These are phyloP conservation scores for Pandion haliaetus DNA, from an alignment of 2,113 vertebrate species.

Conservation along the genomic window DNA sequence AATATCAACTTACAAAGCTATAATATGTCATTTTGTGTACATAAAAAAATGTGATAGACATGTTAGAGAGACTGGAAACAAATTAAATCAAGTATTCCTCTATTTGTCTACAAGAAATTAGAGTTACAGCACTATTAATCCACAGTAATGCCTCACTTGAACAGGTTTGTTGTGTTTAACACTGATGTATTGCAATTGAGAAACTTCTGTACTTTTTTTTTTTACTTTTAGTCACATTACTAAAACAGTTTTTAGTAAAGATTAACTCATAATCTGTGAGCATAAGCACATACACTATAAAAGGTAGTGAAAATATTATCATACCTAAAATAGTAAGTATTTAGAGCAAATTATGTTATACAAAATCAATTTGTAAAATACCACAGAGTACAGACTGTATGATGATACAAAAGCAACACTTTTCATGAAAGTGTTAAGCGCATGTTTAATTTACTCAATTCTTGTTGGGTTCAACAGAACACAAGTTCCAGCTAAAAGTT, in stretches of 20 bases:
- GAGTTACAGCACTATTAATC: background rate
- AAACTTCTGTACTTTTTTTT: background rate
- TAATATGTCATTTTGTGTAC: background rate
- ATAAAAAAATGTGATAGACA: background rate
- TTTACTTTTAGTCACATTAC: background rate
- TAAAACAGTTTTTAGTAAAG: background rate
- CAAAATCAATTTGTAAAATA: background rate
- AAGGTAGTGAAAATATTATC: background rate
- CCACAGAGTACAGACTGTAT: background rate
- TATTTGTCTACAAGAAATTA: background rate
- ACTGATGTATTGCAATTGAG: background rate
- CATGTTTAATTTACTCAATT: background rate
- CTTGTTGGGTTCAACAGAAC: too few relatives aligned
- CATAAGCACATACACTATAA: background rate
- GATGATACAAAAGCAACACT: background rate
- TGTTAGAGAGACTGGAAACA: background rate
- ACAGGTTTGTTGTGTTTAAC: background rate
- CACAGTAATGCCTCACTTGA: background rate
- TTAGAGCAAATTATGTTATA: background rate
- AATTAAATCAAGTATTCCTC: background rate
- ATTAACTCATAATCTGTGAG: background rate
- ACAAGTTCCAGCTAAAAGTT: background rate
- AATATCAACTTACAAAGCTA: background rate
- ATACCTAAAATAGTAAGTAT: background rate
- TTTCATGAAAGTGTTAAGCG: background rate